Percentiles rank a stretch among this genome's conserved stretches.
Conservation (phyloP, 2,113 vertebrate species). For the Gasterosteus nipponicus region DNA sequence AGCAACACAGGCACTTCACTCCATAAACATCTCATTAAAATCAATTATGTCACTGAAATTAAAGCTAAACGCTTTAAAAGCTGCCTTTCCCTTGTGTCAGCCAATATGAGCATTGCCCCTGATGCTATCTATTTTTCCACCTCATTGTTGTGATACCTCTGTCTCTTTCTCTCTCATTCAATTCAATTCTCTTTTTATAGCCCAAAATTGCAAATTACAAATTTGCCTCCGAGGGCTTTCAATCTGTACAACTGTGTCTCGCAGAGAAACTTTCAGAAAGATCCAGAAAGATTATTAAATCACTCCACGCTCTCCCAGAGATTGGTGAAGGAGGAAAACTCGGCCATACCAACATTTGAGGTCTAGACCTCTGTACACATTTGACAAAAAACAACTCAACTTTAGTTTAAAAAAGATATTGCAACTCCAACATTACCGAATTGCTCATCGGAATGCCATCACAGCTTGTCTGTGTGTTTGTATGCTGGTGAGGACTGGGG, state of each 20-base stretch:
- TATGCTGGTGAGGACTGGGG: too few relatives aligned
- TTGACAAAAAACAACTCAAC: too few relatives aligned
- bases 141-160: slow-evolving; percentile 74
- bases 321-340: too few relatives aligned
- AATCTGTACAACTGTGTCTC: background rate
- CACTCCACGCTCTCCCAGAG: slow-evolving; percentile 39
- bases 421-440: too few relatives aligned
- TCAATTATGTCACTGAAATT: slow-evolving; percentile 89
- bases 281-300: slow-evolving; percentile 89
- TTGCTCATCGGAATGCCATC: too few relatives aligned
- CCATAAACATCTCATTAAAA: slow-evolving; percentile 83
- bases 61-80: slow-evolving; percentile 86
- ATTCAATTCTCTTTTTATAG: too few relatives aligned
- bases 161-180: background rate
- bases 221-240: too few relatives aligned
- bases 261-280: slow-evolving; percentile 54
- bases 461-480: too few relatives aligned
- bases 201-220: too few relatives aligned
- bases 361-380: too few relatives aligned
- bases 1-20: slow-evolving; percentile 79
- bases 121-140: slow-evolving; percentile 80
- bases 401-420: too few relatives aligned
- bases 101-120: slow-evolving; percentile 88
- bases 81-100: slow-evolving; percentile 77
- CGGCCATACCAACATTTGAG: too few relatives aligned